These are phyloP conservation scores for Catharus fuscescens DNA, from an alignment of 2,113 vertebrate species.

Conservation along the genomic window DNA sequence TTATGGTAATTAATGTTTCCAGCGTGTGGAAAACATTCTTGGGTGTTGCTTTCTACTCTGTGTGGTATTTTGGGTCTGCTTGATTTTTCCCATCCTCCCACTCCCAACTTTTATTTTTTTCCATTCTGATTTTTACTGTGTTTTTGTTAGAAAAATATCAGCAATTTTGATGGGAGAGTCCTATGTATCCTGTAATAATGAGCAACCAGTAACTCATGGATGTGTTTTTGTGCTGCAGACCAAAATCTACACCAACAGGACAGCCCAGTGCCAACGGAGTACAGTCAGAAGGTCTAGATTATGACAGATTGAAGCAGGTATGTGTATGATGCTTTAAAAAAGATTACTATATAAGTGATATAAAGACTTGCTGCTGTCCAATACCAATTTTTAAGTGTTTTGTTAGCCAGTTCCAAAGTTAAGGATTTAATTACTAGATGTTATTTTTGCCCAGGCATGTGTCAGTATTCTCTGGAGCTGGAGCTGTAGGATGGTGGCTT, in stretches of 20 bases:
- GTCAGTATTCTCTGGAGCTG: background rate
- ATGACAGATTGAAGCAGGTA: conserved; percentile 98
- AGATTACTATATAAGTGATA: accelerated
- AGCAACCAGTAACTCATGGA: background rate
- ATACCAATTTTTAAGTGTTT: background rate
- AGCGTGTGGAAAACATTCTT: background rate
- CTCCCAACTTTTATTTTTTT: background rate
- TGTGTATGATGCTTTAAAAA: background rate
- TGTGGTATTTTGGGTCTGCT: conserved; percentile 44
- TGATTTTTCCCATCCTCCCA: background rate
- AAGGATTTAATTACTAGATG: background rate
- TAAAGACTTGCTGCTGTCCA: background rate
- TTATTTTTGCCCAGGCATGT: background rate
- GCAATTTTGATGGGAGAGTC: background rate
- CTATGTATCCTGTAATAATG: background rate
- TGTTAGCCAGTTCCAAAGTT: background rate
- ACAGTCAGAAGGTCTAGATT: conserved; percentile 91
- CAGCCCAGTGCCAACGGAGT: conserved; percentile 96
- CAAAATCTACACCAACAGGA: conserved; percentile 90
- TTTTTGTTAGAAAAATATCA: background rate
- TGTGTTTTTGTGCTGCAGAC: conserved; percentile 78
- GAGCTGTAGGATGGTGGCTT: background rate
- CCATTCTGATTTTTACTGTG: background rate
- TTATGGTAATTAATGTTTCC: background rate
- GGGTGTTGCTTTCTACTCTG: conserved; percentile 24